phyloP scores from a whole-genome alignment of 2,888 invertebrate species.

The Drosophila melanosoma region DNA sequence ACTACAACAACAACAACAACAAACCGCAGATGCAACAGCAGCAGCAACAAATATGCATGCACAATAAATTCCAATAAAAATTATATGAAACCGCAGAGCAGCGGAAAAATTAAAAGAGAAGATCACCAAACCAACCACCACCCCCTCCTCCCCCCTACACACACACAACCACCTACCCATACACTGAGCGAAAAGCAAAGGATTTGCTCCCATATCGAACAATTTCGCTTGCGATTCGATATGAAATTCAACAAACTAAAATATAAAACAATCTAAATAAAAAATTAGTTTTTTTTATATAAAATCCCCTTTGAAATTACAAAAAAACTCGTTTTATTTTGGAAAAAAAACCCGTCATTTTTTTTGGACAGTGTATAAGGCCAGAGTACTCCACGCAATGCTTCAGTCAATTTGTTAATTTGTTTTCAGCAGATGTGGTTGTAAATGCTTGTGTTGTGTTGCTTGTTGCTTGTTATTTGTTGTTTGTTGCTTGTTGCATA shows the following conservation, averaged over 20 bases:
- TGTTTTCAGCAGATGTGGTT: conserved; percentile 24
- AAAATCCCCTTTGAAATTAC: too few species aligned
- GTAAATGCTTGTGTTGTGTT: conserved; percentile 12
- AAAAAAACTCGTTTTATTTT: neutral
- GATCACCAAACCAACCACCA: conserved; percentile 16
- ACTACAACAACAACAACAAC: conserved; percentile 3
- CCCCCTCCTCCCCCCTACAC: conserved; percentile 9
- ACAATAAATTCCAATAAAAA: conserved; percentile 75
- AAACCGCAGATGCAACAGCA: neutral
- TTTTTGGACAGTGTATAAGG: conserved; percentile 30
- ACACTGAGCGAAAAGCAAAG: conserved; percentile 31
- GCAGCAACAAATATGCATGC: conserved; percentile 48
- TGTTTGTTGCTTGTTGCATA: conserved; percentile 34
- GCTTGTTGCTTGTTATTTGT: conserved; percentile 21
- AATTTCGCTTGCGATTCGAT: too few species aligned
- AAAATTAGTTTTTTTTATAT: too few species aligned
- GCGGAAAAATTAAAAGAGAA: conserved; percentile 38
- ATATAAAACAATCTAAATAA: too few species aligned
- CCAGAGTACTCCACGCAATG: conserved; percentile 36
- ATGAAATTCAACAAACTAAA: too few species aligned
- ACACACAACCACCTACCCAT: neutral
- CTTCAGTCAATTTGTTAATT: conserved; percentile 70
- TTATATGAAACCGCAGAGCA: conserved; percentile 28
- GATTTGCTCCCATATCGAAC: neutral
- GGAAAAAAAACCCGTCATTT: neutral